These are phyloP conservation scores for Marmota monax DNA, from an alignment of 2,113 vertebrate genomes.

Conservation along the genomic window DNA sequence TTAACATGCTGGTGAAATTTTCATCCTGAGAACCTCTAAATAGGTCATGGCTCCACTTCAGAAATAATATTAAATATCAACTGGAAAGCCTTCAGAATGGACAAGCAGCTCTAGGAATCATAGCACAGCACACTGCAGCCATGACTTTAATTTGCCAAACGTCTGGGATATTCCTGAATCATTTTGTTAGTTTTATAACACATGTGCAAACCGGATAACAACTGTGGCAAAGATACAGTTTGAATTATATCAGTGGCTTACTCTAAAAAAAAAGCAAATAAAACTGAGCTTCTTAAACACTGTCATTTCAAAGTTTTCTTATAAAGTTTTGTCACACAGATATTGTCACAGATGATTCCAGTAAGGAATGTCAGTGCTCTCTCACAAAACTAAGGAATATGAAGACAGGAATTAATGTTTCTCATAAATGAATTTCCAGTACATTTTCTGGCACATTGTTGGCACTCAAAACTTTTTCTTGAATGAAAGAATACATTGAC, in stretches of 20 bases:
- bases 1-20: background rate
- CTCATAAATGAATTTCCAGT: background rate
- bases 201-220: background rate
- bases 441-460: background rate
- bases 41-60: background rate
- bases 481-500: constrained; percentile 33
- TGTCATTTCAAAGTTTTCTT: constrained; percentile 41
- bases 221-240: background rate
- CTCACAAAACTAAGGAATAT: background rate
- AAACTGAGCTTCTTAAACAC: background rate
- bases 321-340: background rate
- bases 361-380: background rate
- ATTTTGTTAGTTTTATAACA: background rate
- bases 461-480: background rate
- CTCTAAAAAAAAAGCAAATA: background rate
- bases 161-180: background rate
- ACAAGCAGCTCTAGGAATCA: background rate
- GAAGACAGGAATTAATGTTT: background rate
- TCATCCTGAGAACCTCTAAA: background rate
- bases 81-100: background rate
- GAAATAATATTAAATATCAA: background rate
- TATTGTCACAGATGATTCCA: background rate
- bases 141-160: background rate
- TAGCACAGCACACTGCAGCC: background rate
- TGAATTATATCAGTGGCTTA: background rate